Percentiles rank a stretch among this genome's conserved stretches.
Evolutionary conservation across 2,888 invertebrate species (phyloP).

Genomic region (Laspeyria flexula): DNA sequence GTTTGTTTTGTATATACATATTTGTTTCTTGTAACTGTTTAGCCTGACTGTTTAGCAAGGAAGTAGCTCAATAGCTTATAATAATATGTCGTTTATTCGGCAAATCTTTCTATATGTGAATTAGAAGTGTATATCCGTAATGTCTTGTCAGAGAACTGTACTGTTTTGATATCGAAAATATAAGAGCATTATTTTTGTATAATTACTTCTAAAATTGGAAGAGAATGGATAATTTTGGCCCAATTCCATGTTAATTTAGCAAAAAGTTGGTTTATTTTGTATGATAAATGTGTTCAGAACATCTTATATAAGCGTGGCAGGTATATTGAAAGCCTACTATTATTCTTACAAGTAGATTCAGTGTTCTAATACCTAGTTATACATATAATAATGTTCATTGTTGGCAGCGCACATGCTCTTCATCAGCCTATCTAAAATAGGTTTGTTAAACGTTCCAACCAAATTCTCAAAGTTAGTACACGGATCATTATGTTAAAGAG

Average conservation of each 20-base stretch:
- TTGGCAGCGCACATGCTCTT: neutral
- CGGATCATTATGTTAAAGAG: no score
- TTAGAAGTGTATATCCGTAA: neutral
- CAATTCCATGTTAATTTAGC: no score
- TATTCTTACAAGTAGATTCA: neutral
- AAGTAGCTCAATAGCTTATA: neutral
- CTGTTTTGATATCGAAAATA: no score
- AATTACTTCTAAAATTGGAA: no score
- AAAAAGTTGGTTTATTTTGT: no score
- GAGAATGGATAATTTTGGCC: no score
- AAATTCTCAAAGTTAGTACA: neutral
- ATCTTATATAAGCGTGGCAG: no score
- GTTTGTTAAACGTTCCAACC: no score
- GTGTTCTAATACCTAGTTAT: neutral
- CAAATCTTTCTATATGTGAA: constrained; percentile 1
- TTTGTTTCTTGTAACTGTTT: constrained; percentile 8
- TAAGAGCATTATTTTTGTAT: no score
- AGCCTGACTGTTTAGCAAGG: neutral
- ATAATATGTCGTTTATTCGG: constrained; percentile 1
- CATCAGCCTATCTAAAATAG: neutral
- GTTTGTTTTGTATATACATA: constrained; percentile 1
- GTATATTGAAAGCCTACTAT: no score
- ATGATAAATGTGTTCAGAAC: no score
- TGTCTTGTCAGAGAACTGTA: neutral
- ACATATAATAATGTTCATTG: neutral